Evolutionary conservation across 1,140 invertebrate species (phyloP), one percentile per base, ranked within the genome.

Genomic region (Drosophila albomicans): DNA sequence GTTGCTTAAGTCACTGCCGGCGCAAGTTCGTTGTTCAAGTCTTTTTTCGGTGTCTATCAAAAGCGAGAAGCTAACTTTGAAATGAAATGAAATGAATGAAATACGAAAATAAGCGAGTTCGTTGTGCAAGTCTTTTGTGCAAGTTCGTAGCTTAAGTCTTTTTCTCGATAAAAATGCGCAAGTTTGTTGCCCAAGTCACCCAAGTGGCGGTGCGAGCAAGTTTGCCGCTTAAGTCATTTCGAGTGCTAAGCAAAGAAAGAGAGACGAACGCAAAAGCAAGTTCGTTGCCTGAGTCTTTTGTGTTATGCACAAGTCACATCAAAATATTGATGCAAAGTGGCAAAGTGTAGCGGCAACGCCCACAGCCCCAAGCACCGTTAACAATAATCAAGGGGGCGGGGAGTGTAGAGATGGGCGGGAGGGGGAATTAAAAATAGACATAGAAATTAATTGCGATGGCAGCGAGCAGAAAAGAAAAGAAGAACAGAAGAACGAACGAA

Each of bases 401-500:
- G 13, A 16, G 15, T 11, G 45, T 25, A 15, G 51, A 5, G 11
- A 15, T 2, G n/a, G 28, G 28, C n/a, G 15, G 32, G 32, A 35
- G 15, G 30, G 32, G 35, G 82, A 67, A 76, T 82, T 82, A 76
- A 79, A 72, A 82, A 87, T 76, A 87, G 79, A 79, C 72, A 86
- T 79, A 82, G 76, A 86, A 78, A 86, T 86, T 87, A 82, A 86
- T 82, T 87, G 82, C 82, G 52, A 59, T 70, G 72, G 78, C 82
- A 79, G 75, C 64, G 43, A 30, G 45, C 20, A 25, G 20, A 25
- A 25, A 25, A 25, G 20, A 20, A 20, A 20, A 20, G 20, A 20
- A 20, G 20, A 25, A 25, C 20, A 3, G 20, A 20, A 20, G 20
- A 25, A 25, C 52, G 32, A 56, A 56, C 13, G 69, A 32, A 32